Evolutionary conservation across 2,797 vertebrate species (phyloP), one percentile per base, ranked within the genome.

Genomic region (Microctenopoma lineatum): DNA sequence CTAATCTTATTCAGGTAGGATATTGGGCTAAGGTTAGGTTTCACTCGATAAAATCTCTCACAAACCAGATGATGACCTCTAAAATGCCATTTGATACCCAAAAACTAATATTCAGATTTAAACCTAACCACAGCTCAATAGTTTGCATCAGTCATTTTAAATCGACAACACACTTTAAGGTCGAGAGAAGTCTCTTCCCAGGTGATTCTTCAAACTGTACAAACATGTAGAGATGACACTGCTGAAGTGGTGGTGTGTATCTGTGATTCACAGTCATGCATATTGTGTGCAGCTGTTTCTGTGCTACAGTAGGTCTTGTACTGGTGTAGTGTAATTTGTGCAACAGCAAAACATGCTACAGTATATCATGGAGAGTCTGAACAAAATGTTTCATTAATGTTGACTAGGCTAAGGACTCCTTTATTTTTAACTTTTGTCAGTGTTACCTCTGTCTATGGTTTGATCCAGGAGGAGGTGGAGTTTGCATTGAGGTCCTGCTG

Each of bases 401-500:
- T 47, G 48, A 54, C 45, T 67, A 57, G 18, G 53, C 63, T 77
- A 78, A 0, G 55, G 74, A 75, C 55, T 85, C 60, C 32, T 53
- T 13, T 8, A 3, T 18, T 55, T 47, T 58, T 51, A 26, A 54
- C 29, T 67, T 73, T 52, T 59, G 55, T 84, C 48, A 81, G 73
- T 74, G 75, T 93, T 93, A 94, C 92, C 93, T 93, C 92, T 92
- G 78, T 67, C 92, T 96, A 95, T 77, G 94, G 95, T 95, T 95
- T 94, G 94, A 95, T 96, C 96, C 95, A 96, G 92, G 95, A 94
- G 38, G 95, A 95, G 75, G 95, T 94, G 84, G 93, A 93, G 93
- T 95, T 96, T 94, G 95, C 95, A 95, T 95, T 96, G 94, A 96
- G 94, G 92, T 96, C 95, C 92, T 95, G 94, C 93, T 95, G 95